Base-by-base conservation (phyloP, 2,113 vertebrate genomes). In the Pseudorectes ferrugineus region DNA sequence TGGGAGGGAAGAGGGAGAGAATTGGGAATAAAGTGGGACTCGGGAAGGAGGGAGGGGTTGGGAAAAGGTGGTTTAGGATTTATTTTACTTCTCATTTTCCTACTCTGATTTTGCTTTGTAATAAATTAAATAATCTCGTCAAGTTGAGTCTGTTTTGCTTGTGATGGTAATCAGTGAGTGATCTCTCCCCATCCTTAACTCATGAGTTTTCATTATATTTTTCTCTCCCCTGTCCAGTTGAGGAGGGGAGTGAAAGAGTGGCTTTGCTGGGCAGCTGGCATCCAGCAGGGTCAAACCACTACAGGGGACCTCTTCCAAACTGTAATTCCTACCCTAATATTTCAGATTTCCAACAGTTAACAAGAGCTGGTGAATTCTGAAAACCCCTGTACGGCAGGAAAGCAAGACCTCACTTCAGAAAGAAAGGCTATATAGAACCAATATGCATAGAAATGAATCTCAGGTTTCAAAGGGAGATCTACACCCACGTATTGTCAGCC, bases 271-370 rank as follows among this genome's bases (percentile, higher is more conserved):
- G 62, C 35, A 75, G 14, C 35, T 68, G 55, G 18, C 46, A 68
- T 55, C 71, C 40, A 62, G 54, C 12, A 66, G 23, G 15, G 31
- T 61, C 78, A 68, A 61, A 75, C 8, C 62, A 54, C 20, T 26
- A 20, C 40, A 68, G 52, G 17, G 19, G 11, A 78, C 20, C 68
- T 71, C 24, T 55, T 75, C 62, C 40, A 77, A 88, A 58, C 15
- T 25, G 18, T 36, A 86, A 59, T 49, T 91, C 38, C 52, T 79
- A 54, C 13, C 11, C 38, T 65, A 73, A 42, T 31, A 54, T 46
- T 89, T 57, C 77, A 75, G 66, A 61, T 72, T 92, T 78, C 58
- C 58, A 91, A 36, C 33, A 58, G 57, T 31, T 79, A 91, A 78
- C n/a, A 52, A 76, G 46, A 65, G 35, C 49, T 85, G 40, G 43